Evolutionary conservation across 2,888 invertebrate genomes (phyloP).

Genomic region (Hydropsyche betteni): DNA sequence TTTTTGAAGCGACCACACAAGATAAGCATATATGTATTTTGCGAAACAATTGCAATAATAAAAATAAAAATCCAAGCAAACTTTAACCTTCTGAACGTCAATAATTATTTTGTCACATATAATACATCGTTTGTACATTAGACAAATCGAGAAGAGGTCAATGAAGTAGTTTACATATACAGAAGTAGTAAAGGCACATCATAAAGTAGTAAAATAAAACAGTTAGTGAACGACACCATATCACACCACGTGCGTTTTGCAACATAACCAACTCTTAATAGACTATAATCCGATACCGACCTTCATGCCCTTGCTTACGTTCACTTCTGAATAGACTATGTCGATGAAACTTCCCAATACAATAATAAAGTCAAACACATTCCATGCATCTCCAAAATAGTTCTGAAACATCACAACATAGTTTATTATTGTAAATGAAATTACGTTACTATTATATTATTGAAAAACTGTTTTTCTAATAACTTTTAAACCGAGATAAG

Average conservation of each 20-base stretch:
- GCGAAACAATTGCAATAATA: too few species aligned
- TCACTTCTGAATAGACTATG: slow-evolving; percentile 96
- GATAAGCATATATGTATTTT: too few species aligned
- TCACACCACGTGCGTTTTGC: slow-evolving; percentile 43
- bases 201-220: slow-evolving; percentile 1
- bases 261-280: slow-evolving; percentile 39
- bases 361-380: slow-evolving; percentile 96
- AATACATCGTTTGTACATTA: slow-evolving; percentile 18
- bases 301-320: slow-evolving; percentile 77
- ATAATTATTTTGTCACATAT: too few species aligned
- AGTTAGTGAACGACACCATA: slow-evolving; percentile 26
- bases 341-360: slow-evolving; percentile 97
- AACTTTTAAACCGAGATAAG: neutral
- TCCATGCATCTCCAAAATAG: slow-evolving; percentile 98
- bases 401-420: slow-evolving; percentile 71
- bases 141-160: neutral
- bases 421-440: neutral
- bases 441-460: neutral
- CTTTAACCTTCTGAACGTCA: too few species aligned
- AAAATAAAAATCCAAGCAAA: too few species aligned
- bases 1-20: neutral
- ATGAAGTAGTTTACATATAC: neutral
- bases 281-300: slow-evolving; percentile 56
- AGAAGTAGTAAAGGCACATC: slow-evolving; percentile 1
- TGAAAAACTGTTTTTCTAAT: neutral